Conservation (phyloP, 2,113 vertebrate species). For the Triplophysa tibetana region DNA sequence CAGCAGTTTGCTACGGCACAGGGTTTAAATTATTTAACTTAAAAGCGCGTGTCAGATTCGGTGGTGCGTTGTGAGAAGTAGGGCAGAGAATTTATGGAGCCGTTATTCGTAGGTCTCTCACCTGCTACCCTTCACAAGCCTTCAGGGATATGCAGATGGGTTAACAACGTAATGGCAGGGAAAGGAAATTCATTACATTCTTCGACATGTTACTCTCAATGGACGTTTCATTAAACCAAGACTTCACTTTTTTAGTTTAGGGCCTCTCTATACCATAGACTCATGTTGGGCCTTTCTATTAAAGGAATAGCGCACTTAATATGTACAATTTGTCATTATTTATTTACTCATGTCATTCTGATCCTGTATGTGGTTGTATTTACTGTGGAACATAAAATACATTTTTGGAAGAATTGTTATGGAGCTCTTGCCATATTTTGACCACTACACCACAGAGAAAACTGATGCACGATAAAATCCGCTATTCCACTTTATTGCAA, state of each 20-base stretch:
- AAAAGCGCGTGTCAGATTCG: neutral
- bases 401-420: no score
- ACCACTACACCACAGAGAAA: no score
- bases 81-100: constrained; percentile 9
- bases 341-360: no score
- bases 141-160: constrained; percentile 12
- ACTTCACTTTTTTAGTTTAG: neutral
- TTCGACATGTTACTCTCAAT: constrained; percentile 19
- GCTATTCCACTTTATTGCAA: no score
- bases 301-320: no score
- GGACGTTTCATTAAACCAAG: neutral
- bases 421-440: no score
- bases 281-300: neutral
- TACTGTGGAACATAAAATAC: no score
- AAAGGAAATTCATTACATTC: constrained; percentile 44
- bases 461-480: no score
- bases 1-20: neutral
- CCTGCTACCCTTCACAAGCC: constrained; percentile 28
- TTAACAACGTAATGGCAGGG: constrained; percentile 21
- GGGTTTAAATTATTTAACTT: constrained; percentile 16
- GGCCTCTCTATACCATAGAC: neutral
- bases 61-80: neutral
- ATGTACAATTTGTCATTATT: neutral
- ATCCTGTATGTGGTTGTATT: no score
- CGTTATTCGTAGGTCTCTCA: constrained; percentile 31